Evolutionary conservation across 2,888 invertebrate species (phyloP).

Genomic region (Orthosia gracilis): DNA sequence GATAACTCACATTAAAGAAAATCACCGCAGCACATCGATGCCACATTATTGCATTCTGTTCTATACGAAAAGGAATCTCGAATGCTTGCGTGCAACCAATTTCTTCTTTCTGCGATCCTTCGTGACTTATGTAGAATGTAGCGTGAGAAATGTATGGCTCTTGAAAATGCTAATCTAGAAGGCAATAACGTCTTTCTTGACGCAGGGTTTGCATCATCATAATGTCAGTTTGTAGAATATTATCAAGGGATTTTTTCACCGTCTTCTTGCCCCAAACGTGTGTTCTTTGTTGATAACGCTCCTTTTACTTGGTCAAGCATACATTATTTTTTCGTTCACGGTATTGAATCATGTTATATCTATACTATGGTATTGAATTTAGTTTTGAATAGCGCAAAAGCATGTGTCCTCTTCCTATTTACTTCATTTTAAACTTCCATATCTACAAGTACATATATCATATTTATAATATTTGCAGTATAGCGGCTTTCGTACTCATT

Average conservation of each 20-base stretch:
- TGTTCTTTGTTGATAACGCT: not conserved
- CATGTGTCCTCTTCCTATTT: no score
- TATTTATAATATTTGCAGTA: not conserved
- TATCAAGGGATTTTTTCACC: not conserved
- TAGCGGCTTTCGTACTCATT: not conserved
- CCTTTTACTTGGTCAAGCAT: not conserved
- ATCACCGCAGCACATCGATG: constrained; percentile 42
- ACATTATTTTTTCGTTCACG: not conserved
- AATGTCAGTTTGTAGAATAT: not conserved
- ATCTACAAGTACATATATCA: no score
- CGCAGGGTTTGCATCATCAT: not conserved
- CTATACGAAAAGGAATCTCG: constrained; percentile 49
- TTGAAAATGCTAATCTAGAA: constrained; percentile 31
- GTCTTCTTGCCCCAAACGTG: not conserved
- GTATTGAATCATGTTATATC: no score
- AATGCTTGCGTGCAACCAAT: constrained; percentile 63
- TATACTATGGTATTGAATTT: no score
- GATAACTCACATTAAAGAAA: constrained; percentile 45
- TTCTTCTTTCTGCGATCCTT: constrained; percentile 48
- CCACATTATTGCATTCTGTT: constrained; percentile 65
- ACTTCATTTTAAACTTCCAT: no score
- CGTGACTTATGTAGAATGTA: constrained; percentile 42
- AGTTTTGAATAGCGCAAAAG: no score
- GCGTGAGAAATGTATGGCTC: constrained; percentile 4
- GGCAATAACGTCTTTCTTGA: not conserved